Evolutionary conservation across 2,888 invertebrate species (phyloP).

Genomic region (Pardosa pseudoannulata): DNA sequence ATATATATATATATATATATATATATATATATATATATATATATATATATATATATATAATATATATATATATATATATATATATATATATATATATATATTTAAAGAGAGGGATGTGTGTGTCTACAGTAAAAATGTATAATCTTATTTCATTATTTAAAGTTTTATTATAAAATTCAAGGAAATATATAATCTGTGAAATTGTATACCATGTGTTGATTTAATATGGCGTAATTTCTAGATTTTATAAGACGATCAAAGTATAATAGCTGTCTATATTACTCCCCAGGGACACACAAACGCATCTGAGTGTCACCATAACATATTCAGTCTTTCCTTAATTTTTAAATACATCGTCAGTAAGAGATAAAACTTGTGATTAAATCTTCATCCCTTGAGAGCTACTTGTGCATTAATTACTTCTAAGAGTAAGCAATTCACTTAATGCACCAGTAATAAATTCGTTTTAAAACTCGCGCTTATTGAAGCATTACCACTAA

Average conservation of each 20-base stretch:
- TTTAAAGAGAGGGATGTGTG: too few species aligned
- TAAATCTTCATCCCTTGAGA: constrained; percentile 8
- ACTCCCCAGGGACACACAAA: not conserved
- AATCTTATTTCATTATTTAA: too few species aligned
- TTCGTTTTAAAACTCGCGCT: constrained; percentile 27
- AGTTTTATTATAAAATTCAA: too few species aligned
- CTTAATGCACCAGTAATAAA: constrained; percentile 25
- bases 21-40: too few species aligned
- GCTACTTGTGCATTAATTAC: constrained; percentile 16
- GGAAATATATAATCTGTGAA: too few species aligned
- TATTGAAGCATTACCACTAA: constrained; percentile 36
- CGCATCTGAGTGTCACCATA: not conserved
- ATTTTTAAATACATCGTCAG: constrained; percentile 5
- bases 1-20: too few species aligned
- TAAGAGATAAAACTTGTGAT: constrained; percentile 14
- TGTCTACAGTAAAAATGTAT: too few species aligned
- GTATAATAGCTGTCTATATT: not conserved
- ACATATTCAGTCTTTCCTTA: not conserved
- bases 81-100: too few species aligned
- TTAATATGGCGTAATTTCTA: too few species aligned
- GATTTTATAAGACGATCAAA: not conserved
- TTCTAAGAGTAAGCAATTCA: constrained; percentile 24
- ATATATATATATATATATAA: too few species aligned
- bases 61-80: too few species aligned
- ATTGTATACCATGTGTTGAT: too few species aligned